Base-by-base conservation (phyloP, 2,797 vertebrate species). In the Balearica regulorum region DNA sequence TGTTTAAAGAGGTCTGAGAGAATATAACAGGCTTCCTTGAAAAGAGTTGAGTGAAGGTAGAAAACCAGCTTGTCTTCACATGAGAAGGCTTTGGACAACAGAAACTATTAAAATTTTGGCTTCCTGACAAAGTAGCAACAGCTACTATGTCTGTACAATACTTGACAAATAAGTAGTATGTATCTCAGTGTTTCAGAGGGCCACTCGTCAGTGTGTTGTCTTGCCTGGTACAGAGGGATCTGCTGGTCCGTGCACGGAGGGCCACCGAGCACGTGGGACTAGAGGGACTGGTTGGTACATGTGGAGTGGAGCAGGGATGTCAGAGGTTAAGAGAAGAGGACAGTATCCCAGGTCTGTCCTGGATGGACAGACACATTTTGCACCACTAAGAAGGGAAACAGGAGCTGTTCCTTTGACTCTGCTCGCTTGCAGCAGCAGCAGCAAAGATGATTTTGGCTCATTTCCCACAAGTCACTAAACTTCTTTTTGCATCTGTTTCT, bases 21-120 rank as follows among this genome's bases (percentile, higher is more conserved):
- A 89, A 39, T 43, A 1, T 37, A 66, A 49, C 33, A 81, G 79
- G 21, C 71, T 89, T 90, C 81, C 65, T 71, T 89, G 88, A 65
- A 70, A 87, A 75, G 57, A 54, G 35, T 4, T 54, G 64, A 78
- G 53, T 77, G 68, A 89, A 93, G 48, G 25, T 83, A 66, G 43
- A 83, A 78, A 92, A 78, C 2, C 35, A 53, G 49, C 41, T 77
- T 90, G 82, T 92, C 43, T 9, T 57, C 76, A 80, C 28, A 39
- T 29, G 61, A 75, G 68, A 78, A 86, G 46, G 82, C 26, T 43
- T 78, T 4, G 49, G 72, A 94, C 76, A 89, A 71, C 54, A 72
- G 78, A 84, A 83, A 57, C 72, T 87, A 58, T 94, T 88, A 88
- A 78, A 83, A 89, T 87, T 61, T 90, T 94, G 83, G 89, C 89